Conservation (phyloP, 2,113 vertebrate species). For the Aldabrachelys gigantea region DNA sequence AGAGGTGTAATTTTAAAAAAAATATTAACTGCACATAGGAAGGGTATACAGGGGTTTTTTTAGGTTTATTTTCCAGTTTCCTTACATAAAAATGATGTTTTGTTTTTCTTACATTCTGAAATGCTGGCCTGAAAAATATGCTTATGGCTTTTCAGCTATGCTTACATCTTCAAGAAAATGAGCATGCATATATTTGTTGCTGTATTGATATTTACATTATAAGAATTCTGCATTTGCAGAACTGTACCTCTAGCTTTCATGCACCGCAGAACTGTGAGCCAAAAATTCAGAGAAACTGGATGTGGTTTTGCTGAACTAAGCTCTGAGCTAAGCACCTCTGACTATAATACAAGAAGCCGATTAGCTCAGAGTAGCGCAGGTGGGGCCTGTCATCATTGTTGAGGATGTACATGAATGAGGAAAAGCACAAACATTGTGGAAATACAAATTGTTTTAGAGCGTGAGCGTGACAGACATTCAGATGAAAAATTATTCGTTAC, state of each 20-base stretch:
- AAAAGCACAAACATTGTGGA: neutral
- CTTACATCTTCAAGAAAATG: neutral
- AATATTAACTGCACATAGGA: neutral
- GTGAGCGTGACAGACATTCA: neutral
- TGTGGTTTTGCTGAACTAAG: conserved; percentile 3
- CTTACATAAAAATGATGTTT: neutral
- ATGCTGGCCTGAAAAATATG: neutral
- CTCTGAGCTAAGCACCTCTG: neutral
- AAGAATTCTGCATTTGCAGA: neutral
- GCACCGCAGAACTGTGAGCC: neutral
- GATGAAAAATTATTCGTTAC: neutral
- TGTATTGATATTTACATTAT: neutral
- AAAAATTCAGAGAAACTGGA: neutral
- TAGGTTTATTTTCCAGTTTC: neutral
- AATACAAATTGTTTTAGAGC: neutral
- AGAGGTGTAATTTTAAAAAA: neutral
- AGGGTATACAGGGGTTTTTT: accelerated
- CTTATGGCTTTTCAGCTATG: neutral
- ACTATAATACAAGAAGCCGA: neutral
- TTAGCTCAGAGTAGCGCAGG: neutral
- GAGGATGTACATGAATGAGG: neutral
- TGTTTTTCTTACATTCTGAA: neutral
- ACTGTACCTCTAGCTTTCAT: neutral
- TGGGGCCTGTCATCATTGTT: neutral
- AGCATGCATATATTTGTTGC: neutral